These are phyloP conservation scores for Stictonetta naevosa DNA, from an alignment of 2,113 vertebrate genomes.

Conservation along the genomic window DNA sequence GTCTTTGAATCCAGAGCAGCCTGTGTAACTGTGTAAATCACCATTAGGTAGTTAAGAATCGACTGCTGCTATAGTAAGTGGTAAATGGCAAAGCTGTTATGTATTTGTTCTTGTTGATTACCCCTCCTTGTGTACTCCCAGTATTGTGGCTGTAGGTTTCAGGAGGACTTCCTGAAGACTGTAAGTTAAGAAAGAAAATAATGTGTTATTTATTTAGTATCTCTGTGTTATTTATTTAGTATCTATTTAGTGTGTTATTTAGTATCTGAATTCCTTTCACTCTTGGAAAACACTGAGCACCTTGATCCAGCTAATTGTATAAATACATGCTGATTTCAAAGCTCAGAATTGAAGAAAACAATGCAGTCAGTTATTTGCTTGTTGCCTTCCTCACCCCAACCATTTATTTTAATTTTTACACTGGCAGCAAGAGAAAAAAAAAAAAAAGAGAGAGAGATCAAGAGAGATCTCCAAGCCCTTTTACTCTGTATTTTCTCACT, in stretches of 20 bases:
- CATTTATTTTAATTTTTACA: background rate
- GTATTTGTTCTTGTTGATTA: background rate
- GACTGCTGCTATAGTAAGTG: background rate
- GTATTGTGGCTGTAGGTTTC: background rate
- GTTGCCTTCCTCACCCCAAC: background rate
- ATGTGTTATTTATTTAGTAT: background rate
- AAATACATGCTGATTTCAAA: background rate
- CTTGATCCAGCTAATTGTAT: background rate
- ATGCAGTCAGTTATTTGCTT: background rate
- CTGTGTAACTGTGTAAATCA: background rate
- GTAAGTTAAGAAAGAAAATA: background rate
- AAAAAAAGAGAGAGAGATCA: background rate
- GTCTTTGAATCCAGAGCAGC: background rate
- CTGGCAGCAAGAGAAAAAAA: background rate
- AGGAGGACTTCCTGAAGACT: background rate
- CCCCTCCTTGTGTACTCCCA: background rate
- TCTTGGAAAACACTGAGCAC: fast-evolving
- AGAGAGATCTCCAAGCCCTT: background rate
- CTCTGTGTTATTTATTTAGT: no score
- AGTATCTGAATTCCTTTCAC: background rate
- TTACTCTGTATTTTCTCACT: background rate
- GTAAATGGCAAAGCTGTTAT: background rate
- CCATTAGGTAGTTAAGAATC: background rate
- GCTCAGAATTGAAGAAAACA: slow-evolving; percentile 4
- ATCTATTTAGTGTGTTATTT: background rate